Conservation (phyloP, 2,888 invertebrate species). For the Aspidiotus rigidus region DNA sequence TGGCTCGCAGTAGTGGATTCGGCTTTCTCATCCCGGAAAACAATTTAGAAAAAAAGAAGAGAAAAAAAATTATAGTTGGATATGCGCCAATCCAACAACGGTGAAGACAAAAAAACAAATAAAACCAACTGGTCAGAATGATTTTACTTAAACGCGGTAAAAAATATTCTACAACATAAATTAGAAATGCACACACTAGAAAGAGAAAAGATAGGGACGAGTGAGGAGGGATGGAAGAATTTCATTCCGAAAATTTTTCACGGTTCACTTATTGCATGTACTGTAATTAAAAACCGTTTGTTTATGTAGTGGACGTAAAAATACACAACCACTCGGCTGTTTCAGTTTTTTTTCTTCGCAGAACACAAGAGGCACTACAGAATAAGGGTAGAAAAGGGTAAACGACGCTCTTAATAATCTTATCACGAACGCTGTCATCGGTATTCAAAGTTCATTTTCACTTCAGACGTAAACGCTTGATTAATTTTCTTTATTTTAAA, state of each 20-base stretch:
- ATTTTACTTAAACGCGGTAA: too few relatives aligned
- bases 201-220: too few relatives aligned
- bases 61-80: too few relatives aligned
- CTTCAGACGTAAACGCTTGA: conserved; percentile 16
- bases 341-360: background rate
- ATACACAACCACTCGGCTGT: background rate
- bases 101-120: too few relatives aligned
- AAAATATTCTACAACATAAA: too few relatives aligned
- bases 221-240: background rate
- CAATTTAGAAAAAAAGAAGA: too few relatives aligned
- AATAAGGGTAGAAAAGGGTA: background rate
- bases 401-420: conserved; percentile 7
- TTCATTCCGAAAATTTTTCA: background rate
- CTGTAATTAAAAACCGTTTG: conserved; percentile 2
- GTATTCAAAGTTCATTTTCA: conserved; percentile 17
- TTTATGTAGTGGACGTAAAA: background rate
- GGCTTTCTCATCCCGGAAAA: too few relatives aligned
- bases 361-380: background rate
- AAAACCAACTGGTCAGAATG: too few relatives aligned
- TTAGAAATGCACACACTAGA: too few relatives aligned
- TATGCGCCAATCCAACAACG: too few relatives aligned
- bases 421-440: conserved; percentile 16
- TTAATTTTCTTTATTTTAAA: conserved; percentile 17
- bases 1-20: too few relatives aligned
- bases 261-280: background rate